Base-by-base conservation (phyloP, 2,113 vertebrate species). In the Amblyornis subalaris region DNA sequence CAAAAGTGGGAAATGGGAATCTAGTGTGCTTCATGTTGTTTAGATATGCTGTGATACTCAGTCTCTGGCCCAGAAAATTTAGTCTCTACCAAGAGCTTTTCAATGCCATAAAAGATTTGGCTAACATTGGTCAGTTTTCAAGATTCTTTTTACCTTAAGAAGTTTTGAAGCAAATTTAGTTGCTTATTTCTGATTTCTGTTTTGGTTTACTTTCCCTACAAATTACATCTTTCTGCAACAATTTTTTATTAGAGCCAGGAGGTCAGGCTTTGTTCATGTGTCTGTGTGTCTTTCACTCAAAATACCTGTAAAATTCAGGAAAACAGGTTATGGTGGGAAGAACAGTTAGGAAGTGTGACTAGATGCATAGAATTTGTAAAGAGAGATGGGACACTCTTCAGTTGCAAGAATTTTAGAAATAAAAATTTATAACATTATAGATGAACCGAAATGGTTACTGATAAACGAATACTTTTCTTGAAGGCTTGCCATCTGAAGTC, bases 401-500 rank as follows among this genome's bases (percentile, higher is more conserved):
- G 12, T 61, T 86, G 33, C 21, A 61, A 48, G 26, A 84, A 53
- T 79, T 71, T 75, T 44, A 48, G 48, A 80, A 80, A 53, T 66
- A 66, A 79, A 71, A 83, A 40, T 14, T 10, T 26, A 2, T n/a
- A 26, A 35, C 14, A 10, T 67, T 74, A 51, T 74, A 51, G 17
- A 26, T 78, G 81, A 74, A 71, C 44, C 66, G 82, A 83, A 92
- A 72, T 82, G 75, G 61, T 50, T 88, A 85, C 10, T 70, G 42
- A 76, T 83, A 44, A 89, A 47, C 2, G 5, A 60, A 64, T 76
- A 36, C 93, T 93, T 96, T 91, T 88, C 67, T 92, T 93, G 44
- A 95, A 99, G 99, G 99, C 99, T 35, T 98, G 97, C 96, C 98
- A 99, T 40, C 97, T 99, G 97, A 99, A 99, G 97, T 98, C 97